Percentiles rank a stretch among this genome's conserved stretches.
These are phyloP conservation scores for Poecilia gillii DNA, from an alignment of 2,797 vertebrate genomes.

Conservation along the genomic window DNA sequence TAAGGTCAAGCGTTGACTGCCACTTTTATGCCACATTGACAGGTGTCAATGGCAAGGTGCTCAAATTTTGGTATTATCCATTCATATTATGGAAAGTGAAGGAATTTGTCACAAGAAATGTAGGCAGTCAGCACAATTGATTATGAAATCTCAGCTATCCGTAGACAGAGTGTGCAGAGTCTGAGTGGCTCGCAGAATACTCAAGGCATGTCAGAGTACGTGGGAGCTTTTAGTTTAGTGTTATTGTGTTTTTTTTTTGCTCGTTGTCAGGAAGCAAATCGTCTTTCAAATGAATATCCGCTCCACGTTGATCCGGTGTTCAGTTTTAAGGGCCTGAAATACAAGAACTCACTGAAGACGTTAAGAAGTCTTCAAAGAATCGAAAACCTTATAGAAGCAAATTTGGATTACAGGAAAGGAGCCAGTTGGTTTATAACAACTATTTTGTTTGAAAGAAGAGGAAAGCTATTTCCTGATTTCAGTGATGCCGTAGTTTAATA, in stretches of 20 bases:
- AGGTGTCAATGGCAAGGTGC: no score
- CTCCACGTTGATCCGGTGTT: neutral
- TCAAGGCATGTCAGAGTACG: no score
- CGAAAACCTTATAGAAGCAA: neutral
- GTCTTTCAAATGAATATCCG: neutral
- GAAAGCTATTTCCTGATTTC: neutral
- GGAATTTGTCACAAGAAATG: no score
- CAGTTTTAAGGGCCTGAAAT: neutral
- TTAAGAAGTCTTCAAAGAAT: neutral
- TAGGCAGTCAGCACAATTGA: no score
- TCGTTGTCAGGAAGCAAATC: neutral
- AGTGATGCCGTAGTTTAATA: neutral
- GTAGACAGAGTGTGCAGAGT: no score
- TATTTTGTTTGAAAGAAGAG: neutral
- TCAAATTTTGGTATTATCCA: no score
- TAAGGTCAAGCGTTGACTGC: no score
- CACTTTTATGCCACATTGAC: no score
- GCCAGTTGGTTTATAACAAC: neutral
- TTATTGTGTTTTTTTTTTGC: neutral
- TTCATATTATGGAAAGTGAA: no score
- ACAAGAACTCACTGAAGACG: neutral
- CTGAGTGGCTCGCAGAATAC: no score
- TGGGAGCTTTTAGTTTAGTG: neutral
- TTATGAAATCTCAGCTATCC: no score
- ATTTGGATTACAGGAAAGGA: neutral